A percentile compares a stretch with the other conserved stretches of the same genome.
These are phyloP conservation scores for Rotaria magnacalcarata DNA, from an alignment of 2,888 invertebrate species.

Conservation along the genomic window DNA sequence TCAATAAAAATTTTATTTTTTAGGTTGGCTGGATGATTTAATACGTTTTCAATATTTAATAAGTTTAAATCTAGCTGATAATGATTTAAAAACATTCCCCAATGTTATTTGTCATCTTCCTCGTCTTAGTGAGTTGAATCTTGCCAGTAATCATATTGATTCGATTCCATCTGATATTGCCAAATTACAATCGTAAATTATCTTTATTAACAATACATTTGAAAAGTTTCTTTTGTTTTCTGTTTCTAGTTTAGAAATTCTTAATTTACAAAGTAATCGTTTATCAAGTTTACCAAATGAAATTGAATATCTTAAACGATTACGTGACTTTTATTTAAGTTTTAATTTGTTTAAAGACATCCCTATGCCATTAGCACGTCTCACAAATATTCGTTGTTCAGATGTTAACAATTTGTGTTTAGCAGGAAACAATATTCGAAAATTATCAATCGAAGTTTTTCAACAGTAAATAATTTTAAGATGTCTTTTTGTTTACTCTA, in stretches of 20 bases:
- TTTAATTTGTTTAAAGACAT: constrained; percentile 27
- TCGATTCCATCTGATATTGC: constrained; percentile 56
- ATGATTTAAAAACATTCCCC: constrained; percentile 58
- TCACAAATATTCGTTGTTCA: constrained; percentile 19
- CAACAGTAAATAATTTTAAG: background rate
- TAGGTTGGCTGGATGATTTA: constrained; percentile 60
- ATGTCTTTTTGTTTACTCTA: too few species aligned
- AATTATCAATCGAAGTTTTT: background rate
- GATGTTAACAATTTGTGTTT: constrained; percentile 47
- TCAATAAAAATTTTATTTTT: background rate
- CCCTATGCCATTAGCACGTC: background rate
- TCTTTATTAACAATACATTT: background rate
- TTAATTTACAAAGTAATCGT: constrained; percentile 24
- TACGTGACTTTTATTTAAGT: background rate
- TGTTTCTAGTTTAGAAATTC: background rate
- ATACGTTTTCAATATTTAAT: constrained; percentile 56
- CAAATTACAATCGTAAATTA: constrained; percentile 52
- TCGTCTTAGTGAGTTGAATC: constrained; percentile 57
- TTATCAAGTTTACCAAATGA: background rate
- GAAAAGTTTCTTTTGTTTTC: too few species aligned
- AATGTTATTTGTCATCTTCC: constrained; percentile 54
- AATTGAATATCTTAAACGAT: constrained; percentile 22
- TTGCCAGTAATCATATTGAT: constrained; percentile 57
- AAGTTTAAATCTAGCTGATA: constrained; percentile 60
- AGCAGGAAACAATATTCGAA: constrained; percentile 56